A percentile compares a stretch with the other conserved stretches of the same genome.
phyloP scores from a whole-genome alignment of 2,797 vertebrate genomes.

The Pagetopsis macropterus region DNA sequence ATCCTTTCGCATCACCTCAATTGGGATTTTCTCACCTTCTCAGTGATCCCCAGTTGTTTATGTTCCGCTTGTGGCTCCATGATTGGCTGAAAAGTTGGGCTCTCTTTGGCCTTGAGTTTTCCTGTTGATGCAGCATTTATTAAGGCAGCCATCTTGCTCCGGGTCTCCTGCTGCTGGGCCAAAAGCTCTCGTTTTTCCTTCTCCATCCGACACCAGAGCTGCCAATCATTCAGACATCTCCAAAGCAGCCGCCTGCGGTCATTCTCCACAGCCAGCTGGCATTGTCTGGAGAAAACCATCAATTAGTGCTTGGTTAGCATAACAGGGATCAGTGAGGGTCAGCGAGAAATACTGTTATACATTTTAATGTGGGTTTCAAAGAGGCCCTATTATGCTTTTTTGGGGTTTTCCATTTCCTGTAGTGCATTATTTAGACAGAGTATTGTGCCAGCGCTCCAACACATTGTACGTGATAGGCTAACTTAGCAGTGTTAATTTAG shows the following conservation, averaged over 20 bases:
- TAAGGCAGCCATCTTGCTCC: slow-evolving; percentile 88
- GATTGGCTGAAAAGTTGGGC: slow-evolving; percentile 1
- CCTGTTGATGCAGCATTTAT: slow-evolving; percentile 82
- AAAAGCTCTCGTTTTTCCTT: slow-evolving; percentile 80
- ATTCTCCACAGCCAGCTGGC: slow-evolving; percentile 81
- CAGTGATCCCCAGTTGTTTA: slow-evolving; percentile 28
- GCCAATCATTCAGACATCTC: slow-evolving; percentile 87
- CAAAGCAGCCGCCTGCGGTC: slow-evolving; percentile 84
- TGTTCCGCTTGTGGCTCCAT: slow-evolving; percentile 22
- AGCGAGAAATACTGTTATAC: neutral
- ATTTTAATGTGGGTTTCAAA: neutral
- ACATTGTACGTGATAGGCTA: too few relatives aligned
- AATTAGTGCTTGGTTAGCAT: slow-evolving; percentile 2
- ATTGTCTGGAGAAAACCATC: slow-evolving; percentile 58
- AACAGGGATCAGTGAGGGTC: neutral
- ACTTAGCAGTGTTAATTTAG: too few relatives aligned
- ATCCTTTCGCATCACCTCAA: neutral
- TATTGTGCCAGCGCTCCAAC: too few relatives aligned
- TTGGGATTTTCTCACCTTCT: slow-evolving; percentile 60
- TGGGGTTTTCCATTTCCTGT: too few relatives aligned
- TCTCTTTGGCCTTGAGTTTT: slow-evolving; percentile 55
- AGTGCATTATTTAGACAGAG: too few relatives aligned
- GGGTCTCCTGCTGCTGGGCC: slow-evolving; percentile 85
- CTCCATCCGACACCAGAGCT: slow-evolving; percentile 81
- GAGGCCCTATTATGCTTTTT: too few relatives aligned